Evolutionary conservation across 2,888 invertebrate genomes (phyloP), one percentile per base, ranked within the genome.

Genomic region (Philopedon plagiatum): DNA sequence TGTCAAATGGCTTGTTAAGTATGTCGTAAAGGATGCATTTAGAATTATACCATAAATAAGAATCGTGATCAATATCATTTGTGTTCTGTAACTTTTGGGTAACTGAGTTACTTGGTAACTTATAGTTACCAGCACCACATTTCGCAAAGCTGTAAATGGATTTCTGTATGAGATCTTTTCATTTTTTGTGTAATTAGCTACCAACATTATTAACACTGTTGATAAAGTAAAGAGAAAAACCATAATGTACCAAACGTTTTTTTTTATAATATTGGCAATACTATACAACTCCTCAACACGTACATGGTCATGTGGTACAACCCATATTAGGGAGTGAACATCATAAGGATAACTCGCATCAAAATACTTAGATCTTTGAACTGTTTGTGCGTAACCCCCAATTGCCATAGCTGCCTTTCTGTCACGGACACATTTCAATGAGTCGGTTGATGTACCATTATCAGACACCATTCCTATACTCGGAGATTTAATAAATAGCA

Each of bases 231-330:
- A 32, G 1, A 71, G 23, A 5, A 71, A 15, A 15, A 32, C 39
- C 5, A 73, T 49, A 3, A 70, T n/a, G 0, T 65, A 21, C 68
- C 71, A 71, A 39, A 67, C 67, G 2, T 71, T 46, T n/a, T 21
- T n/a, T 49, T 69, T 41, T 11, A 75, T 60, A n/a, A 71, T 60
- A 18, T 34, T 26, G 5, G 34, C 21, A 13, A 75, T 39, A 15
- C 56, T 29, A 32, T 70, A n/a, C 19, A 74, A 13, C 8, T 44
- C 44, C n/a, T n/a, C 26, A 5, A 74, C 23, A 9, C 66, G 44
- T 5, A 76, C 37, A n/a, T 79, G 78, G 1, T 83, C 81, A 66
- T 83, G 82, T 0, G 85, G 82, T 2, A 83, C 83, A 37, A 84
- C 83, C 81, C 83, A 84, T 0, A 80, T 75, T 5, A 84, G 69